Conservation (phyloP, 1,140 invertebrate species). For the Magallana gigas region DNA sequence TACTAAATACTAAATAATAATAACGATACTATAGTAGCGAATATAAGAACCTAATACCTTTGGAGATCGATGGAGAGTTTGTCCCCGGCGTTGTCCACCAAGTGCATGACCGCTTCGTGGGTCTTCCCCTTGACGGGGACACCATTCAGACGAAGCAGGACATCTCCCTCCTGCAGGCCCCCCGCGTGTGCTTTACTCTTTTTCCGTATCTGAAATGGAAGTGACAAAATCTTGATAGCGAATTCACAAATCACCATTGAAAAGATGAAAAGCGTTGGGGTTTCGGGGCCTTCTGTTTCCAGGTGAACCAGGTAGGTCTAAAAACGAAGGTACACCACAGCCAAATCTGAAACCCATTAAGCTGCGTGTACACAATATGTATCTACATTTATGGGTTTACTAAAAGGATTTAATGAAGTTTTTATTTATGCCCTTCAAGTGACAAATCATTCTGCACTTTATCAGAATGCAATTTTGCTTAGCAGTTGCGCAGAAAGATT, state of each 20-base stretch:
- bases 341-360: neutral
- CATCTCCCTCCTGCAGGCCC: constrained; percentile 71
- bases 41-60: constrained; percentile 57
- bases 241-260: neutral
- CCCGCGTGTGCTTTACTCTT: constrained; percentile 67
- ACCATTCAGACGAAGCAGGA: constrained; percentile 68
- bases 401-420: neutral
- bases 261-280: neutral
- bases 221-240: neutral
- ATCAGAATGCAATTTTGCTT: constrained; percentile 6
- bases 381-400: neutral
- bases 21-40: no score
- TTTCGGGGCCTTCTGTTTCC: neutral
- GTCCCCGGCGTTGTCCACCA: constrained; percentile 67
- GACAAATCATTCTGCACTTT: neutral
- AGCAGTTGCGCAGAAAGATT: neutral
- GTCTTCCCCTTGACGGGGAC: constrained; percentile 62
- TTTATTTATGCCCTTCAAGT: neutral
- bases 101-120: constrained; percentile 69
- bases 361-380: constrained; percentile 7
- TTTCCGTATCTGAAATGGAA: constrained; percentile 67
- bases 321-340: neutral
- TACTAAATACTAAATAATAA: no score
- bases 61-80: constrained; percentile 62
- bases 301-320: neutral